A percentile compares a stretch with the other conserved stretches of the same genome.
These are phyloP conservation scores for Chloropsis hardwickii DNA, from an alignment of 2,113 vertebrate genomes.

Conservation along the genomic window DNA sequence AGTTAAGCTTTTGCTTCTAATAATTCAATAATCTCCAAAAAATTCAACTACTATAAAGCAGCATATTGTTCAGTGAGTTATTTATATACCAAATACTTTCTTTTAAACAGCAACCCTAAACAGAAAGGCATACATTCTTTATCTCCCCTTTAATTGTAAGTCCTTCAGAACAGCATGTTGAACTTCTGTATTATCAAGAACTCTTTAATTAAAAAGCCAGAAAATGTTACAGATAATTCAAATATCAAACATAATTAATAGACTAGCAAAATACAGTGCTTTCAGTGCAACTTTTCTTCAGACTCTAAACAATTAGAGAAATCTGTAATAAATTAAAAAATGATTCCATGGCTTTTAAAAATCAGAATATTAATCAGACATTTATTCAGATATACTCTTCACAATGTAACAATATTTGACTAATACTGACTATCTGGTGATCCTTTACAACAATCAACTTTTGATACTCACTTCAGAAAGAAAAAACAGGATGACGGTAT, in stretches of 20 bases:
- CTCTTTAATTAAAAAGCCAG: not conserved
- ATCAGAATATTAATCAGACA: not conserved
- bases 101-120: not conserved
- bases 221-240: not conserved
- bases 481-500: constrained; percentile 75
- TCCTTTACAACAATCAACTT: not conserved
- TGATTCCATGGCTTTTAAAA: not conserved
- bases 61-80: not conserved
- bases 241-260: not conserved
- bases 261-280: not conserved
- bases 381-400: not conserved
- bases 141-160: not conserved
- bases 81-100: not conserved
- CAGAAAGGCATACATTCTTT: not conserved
- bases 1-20: constrained; percentile 45
- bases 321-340: not conserved
- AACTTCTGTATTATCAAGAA: not conserved
- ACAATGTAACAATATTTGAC: not conserved
- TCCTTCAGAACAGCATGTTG: not conserved
- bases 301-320: not conserved
- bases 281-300: not conserved
- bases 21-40: not conserved
- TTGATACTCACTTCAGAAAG: constrained; percentile 68
- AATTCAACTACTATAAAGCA: not conserved
- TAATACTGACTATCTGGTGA: not conserved